phyloP scores from a whole-genome alignment of 2,113 vertebrate genomes.

The Atractosteus spatula region DNA sequence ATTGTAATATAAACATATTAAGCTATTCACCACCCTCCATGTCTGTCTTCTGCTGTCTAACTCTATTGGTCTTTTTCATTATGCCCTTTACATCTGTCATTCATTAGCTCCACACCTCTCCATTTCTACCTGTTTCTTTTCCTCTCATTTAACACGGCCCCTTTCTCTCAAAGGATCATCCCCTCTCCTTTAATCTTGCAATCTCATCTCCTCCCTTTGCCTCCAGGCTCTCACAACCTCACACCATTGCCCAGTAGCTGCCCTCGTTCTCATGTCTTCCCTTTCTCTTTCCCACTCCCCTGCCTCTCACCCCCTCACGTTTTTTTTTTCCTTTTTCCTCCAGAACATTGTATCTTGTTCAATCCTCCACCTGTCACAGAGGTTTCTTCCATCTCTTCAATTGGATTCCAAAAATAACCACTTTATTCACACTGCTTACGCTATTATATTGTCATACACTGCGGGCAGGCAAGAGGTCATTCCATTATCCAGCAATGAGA shows the following conservation, averaged over 20 bases:
- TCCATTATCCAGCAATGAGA: constrained; percentile 76
- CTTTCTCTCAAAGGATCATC: background rate
- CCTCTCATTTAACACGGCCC: background rate
- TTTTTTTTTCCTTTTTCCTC: constrained; percentile 32
- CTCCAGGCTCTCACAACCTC: background rate
- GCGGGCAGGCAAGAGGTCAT: constrained; percentile 71
- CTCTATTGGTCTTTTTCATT: constrained; percentile 10
- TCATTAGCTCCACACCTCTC: constrained; percentile 18
- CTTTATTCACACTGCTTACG: constrained; percentile 73
- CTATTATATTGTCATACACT: constrained; percentile 66
- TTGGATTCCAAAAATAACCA: constrained; percentile 75
- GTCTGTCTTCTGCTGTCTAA: too few species aligned
- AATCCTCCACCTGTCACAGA: constrained; percentile 56
- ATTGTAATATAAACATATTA: too few species aligned
- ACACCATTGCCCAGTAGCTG: background rate
- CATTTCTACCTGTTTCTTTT: background rate
- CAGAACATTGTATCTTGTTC: constrained; percentile 58
- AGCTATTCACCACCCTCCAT: too few species aligned
- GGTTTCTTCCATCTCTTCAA: constrained; percentile 63
- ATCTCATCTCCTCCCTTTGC: background rate
- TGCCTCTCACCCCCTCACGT: background rate
- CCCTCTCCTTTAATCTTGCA: background rate
- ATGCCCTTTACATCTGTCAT: constrained; percentile 23
- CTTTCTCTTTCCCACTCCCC: constrained; percentile 35
- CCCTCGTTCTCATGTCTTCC: constrained; percentile 27